Conservation (phyloP, 2,797 vertebrate genomes). For the Tokudaia muenninki region DNA sequence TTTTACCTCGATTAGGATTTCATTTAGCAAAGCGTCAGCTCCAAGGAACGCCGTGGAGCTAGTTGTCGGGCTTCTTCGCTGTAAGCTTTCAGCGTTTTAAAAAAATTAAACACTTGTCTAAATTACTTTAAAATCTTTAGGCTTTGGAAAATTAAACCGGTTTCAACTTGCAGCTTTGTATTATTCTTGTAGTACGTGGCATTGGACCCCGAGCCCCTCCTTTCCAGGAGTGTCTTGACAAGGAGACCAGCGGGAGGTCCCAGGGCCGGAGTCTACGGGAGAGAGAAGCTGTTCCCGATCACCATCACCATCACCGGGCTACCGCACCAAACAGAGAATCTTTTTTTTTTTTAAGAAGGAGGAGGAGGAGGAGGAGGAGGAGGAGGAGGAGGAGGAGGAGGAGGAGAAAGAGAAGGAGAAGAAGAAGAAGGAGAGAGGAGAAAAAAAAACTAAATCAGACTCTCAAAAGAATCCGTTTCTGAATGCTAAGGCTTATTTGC, state of each 20-base stretch:
- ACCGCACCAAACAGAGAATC: slow-evolving; percentile 45
- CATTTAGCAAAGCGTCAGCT: background rate
- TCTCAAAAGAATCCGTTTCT: slow-evolving; percentile 79
- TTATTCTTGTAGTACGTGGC: background rate
- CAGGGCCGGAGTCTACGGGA: background rate
- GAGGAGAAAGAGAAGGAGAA: background rate
- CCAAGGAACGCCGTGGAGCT: background rate
- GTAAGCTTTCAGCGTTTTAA: background rate
- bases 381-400: no score
- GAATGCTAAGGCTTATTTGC: slow-evolving; percentile 77
- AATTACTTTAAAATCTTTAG: slow-evolving; percentile 55
- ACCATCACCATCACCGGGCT: background rate
- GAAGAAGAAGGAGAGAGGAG: no score
- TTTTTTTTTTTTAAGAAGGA: slow-evolving; percentile 9
- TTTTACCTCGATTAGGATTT: slow-evolving; percentile 25
- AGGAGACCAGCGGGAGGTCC: background rate
- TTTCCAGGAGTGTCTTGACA: background rate
- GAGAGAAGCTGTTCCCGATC: slow-evolving; percentile 39
- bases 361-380: no score
- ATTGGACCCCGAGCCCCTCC: background rate
- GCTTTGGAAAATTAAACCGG: slow-evolving; percentile 60
- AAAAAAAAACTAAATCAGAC: slow-evolving; percentile 60
- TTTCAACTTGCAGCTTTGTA: slow-evolving; percentile 37
- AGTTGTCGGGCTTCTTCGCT: background rate
- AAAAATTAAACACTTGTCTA: background rate